Percentiles rank a stretch among this genome's conserved stretches.
Conservation (phyloP, 2,113 vertebrate species). For the Leuciscus idus region DNA sequence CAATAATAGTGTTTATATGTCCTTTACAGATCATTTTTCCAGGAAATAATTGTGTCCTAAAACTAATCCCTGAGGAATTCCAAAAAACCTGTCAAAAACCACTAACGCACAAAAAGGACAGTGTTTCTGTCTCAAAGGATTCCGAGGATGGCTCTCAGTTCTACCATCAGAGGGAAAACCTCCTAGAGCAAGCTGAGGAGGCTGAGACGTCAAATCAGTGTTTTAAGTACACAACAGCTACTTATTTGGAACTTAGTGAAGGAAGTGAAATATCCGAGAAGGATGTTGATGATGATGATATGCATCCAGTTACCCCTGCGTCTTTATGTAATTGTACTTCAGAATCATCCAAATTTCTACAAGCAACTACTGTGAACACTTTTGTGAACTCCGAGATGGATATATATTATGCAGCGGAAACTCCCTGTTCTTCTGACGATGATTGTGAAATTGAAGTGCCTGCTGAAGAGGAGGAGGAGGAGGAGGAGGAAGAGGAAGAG, state of each 20-base stretch:
- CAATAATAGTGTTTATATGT: not conserved
- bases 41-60: not conserved
- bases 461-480: not conserved
- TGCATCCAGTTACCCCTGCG: not conserved
- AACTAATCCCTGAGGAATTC: not conserved
- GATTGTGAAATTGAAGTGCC: not conserved
- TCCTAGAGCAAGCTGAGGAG: not conserved
- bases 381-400: not conserved
- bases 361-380: not conserved
- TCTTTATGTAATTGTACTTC: not conserved
- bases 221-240: not conserved
- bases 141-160: not conserved
- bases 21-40: not conserved
- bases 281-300: not conserved
- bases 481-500: not conserved
- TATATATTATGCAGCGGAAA: not conserved
- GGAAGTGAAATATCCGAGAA: not conserved
- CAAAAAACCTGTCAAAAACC: not conserved
- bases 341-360: not conserved
- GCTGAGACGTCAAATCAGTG: not conserved
- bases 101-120: too few relatives aligned
- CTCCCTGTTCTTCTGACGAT: not conserved
- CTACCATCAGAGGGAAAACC: not conserved
- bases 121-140: not conserved
- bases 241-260: not conserved